phyloP scores from a whole-genome alignment of 2,888 invertebrate species.

The Cenopis cana region DNA sequence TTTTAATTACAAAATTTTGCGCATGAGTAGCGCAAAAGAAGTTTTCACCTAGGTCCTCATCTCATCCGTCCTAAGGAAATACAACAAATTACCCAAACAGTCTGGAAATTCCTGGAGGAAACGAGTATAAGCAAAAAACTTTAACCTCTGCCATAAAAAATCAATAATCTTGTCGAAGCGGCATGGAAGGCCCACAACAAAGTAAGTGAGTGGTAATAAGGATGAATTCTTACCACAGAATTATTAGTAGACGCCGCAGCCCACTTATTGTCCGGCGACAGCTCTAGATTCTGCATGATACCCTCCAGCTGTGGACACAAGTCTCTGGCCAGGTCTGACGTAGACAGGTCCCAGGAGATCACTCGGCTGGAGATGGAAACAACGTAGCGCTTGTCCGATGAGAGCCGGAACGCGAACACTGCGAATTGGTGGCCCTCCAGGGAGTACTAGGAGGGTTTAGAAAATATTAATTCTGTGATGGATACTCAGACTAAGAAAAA shows the following conservation, averaged over 20 bases:
- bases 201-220: neutral
- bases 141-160: no score
- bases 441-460: constrained; percentile 89
- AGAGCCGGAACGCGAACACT: constrained; percentile 95
- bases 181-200: no score
- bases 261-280: constrained; percentile 98
- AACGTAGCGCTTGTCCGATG: constrained; percentile 95
- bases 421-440: constrained; percentile 99
- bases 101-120: no score
- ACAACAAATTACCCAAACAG: no score
- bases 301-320: constrained; percentile 96
- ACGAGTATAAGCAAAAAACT: no score
- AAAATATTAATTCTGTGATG: no score
- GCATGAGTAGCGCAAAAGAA: no score
- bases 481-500: no score
- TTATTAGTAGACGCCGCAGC: constrained; percentile 98
- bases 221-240: constrained; percentile 88
- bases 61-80: no score
- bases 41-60: no score
- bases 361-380: constrained; percentile 98
- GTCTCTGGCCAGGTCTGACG: constrained; percentile 97
- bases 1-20: neutral
- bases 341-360: constrained; percentile 98
- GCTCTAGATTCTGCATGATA: constrained; percentile 96
- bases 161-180: no score